Conservation (phyloP, 2,113 vertebrate genomes). For the Ivindomyrus marchei region DNA sequence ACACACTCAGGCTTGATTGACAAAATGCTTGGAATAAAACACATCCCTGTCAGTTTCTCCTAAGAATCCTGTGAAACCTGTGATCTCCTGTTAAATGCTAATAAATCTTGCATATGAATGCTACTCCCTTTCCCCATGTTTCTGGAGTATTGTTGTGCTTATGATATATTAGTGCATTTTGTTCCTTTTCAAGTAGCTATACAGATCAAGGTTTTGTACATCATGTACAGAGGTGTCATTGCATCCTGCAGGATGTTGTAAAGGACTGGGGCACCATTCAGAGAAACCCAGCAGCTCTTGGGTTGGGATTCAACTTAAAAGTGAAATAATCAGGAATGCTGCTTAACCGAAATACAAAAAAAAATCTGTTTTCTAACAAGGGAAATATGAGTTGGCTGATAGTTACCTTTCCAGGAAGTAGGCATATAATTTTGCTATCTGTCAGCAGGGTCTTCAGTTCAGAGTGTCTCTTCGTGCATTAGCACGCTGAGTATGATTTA, state of each 20-base stretch:
- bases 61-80: background rate
- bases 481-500: constrained; percentile 99
- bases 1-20: background rate
- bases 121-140: background rate
- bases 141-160: background rate
- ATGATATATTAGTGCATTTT: background rate
- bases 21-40: background rate
- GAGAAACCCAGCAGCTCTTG: background rate
- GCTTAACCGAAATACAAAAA: constrained; percentile 29
- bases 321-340: constrained; percentile 13
- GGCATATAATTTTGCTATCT: constrained; percentile 99
- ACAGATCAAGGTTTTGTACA: background rate
- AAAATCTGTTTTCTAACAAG: constrained; percentile 66
- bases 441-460: constrained; percentile 99
- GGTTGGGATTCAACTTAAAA: constrained; percentile 3
- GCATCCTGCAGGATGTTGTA: background rate
- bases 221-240: background rate
- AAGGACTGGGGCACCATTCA: background rate
- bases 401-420: constrained; percentile 99
- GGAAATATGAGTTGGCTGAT: constrained; percentile 97
- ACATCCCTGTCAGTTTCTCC: background rate
- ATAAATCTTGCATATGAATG: background rate
- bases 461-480: constrained; percentile 98
- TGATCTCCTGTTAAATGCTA: background rate
- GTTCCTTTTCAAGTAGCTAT: background rate